Evolutionary conservation across 2,888 invertebrate species (phyloP).

Genomic region (Chromoteleia sp.): DNA sequence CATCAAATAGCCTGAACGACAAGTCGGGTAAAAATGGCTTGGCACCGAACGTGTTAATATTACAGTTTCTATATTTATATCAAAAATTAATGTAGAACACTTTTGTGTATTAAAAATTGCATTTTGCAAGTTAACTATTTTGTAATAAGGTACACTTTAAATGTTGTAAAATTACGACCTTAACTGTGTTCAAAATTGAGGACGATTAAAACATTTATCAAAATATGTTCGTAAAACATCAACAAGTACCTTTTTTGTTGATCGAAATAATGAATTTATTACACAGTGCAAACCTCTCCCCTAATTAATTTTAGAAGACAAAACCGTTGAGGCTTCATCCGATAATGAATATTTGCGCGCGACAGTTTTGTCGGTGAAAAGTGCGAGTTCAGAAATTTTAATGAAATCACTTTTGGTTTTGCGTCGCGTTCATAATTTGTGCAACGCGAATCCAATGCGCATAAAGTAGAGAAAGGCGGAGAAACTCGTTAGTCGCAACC

Average conservation of each 20-base stretch:
- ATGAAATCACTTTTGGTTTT: conserved; percentile 56
- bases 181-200: no score
- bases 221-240: background rate
- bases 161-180: no score
- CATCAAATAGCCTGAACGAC: no score
- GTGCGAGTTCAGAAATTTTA: conserved; percentile 46
- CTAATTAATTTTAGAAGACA: conserved; percentile 38
- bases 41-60: no score
- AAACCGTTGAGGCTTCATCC: conserved; percentile 14
- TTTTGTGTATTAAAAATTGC: no score
- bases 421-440: conserved; percentile 48
- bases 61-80: no score
- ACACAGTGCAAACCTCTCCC: conserved; percentile 1
- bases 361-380: conserved; percentile 34
- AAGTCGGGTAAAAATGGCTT: no score
- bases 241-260: conserved; percentile 19
- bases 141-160: no score
- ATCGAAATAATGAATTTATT: conserved; percentile 27
- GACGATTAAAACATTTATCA: background rate
- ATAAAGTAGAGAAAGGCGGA: conserved; percentile 62
- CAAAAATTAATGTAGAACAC: no score
- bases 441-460: conserved; percentile 44
- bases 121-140: no score
- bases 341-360: conserved; percentile 44
- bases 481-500: conserved; percentile 68